Evolutionary conservation across 2,113 vertebrate species (phyloP), one percentile per base, ranked within the genome.

Genomic region (Alethe diademata): DNA sequence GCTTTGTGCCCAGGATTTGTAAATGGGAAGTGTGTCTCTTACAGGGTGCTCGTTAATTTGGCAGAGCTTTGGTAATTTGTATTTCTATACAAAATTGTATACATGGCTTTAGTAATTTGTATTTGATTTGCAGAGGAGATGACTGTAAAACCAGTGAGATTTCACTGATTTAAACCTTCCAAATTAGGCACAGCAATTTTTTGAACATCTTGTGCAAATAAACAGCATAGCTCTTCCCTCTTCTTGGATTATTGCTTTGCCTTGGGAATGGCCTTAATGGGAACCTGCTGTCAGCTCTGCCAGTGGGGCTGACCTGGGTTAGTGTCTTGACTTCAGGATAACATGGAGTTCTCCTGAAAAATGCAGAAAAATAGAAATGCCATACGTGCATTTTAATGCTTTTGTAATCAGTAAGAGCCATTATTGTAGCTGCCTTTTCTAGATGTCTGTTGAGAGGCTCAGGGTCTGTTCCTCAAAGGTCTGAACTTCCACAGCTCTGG

Each of bases 131-230:
- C 6, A 1, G 74, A 65, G 11, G 47, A 91, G 62, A 75, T 70
- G 54, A 25, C 78, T 70, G 4, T 86, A 91, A 88, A 94, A 84
- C 58, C 92, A 66, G 62, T 51, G 78, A 90, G 71, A 79, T 66
- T 79, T 87, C 42, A 62, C 20, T 48, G 64, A 62, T 90, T 62
- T 72, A 88, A 91, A 47, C 42, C 35, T 50, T 47, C 35, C 33
- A 60, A 88, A 93, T 81, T 48, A 93, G 76, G 76, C 69, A 78
- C 43, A 80, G 60, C 61, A 33, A 36, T 78, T 92, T 91, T 92
- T 76, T 78, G 83, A 84, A 81, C 48, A 60, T 54, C 79, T 94
- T 70, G 53, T 81, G 60, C 69, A 92, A 86, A 74, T 83, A 70
- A 95, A 73, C 54, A 62, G 72, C 79, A 47, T 51, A 47, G 64